Conservation (phyloP, 2,888 invertebrate species). For the Leptinotarsa haldemani region DNA sequence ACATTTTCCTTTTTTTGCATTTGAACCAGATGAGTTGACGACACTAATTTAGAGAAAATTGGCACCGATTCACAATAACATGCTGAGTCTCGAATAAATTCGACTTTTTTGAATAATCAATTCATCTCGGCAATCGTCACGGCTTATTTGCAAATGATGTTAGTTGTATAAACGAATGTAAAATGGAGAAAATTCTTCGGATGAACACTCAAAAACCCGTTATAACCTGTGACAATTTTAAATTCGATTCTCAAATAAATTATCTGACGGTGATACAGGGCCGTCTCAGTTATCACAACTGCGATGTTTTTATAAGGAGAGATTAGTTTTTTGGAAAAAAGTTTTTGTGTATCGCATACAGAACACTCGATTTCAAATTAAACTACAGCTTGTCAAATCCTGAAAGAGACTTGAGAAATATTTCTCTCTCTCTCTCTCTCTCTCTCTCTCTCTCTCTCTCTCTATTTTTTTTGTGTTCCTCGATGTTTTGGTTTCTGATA, state of each 20-base stretch:
- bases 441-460: too few species aligned
- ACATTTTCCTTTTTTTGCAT: not conserved
- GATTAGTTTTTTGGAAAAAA: too few species aligned
- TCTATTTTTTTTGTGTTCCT: too few species aligned
- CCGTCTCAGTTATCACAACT: too few species aligned
- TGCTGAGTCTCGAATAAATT: conserved; percentile 8
- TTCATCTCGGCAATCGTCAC: conserved; percentile 13
- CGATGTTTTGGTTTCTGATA: too few species aligned
- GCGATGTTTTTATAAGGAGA: too few species aligned
- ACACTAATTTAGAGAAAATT: conserved; percentile 15
- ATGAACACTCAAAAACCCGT: conserved; percentile 8
- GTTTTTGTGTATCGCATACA: too few species aligned
- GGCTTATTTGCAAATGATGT: conserved; percentile 18
- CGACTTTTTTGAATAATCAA: conserved; percentile 15
- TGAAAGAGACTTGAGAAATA: too few species aligned
- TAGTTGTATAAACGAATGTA: conserved; percentile 18
- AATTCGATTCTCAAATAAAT: not conserved
- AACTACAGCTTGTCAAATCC: too few species aligned
- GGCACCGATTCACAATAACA: conserved; percentile 8
- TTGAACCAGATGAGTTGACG: not conserved
- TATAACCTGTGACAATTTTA: conserved; percentile 3
- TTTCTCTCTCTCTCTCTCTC: too few species aligned
- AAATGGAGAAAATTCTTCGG: conserved; percentile 1
- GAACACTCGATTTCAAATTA: too few species aligned
- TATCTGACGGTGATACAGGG: not conserved